Evolutionary conservation across 1,140 invertebrate genomes (phyloP).

Genomic region (Bombus fervidus): DNA sequence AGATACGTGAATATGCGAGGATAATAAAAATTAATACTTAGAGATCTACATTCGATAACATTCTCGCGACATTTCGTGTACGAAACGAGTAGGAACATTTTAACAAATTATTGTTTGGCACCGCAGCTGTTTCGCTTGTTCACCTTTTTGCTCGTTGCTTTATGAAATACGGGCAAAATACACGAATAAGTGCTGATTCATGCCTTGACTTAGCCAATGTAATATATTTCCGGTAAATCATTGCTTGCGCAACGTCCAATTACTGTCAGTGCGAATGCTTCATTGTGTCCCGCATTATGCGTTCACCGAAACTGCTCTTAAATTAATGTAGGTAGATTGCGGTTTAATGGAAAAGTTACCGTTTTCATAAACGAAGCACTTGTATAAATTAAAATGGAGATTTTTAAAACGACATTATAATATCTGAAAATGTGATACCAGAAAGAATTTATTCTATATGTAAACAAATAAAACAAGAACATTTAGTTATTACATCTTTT

Average conservation of each 20-base stretch:
- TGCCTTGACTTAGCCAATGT: not conserved
- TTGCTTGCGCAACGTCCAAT: not conserved
- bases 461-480: not conserved
- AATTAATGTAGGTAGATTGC: not conserved
- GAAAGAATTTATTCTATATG: no score
- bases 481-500: no score
- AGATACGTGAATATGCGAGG: slow-evolving; percentile 9
- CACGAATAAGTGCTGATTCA: slow-evolving; percentile 13
- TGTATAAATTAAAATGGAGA: not conserved
- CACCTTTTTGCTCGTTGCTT: not conserved
- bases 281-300: not conserved
- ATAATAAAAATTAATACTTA: slow-evolving; percentile 7
- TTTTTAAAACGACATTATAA: no score
- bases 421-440: no score
- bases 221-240: not conserved
- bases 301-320: no score
- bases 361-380: not conserved
- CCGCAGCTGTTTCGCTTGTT: not conserved
- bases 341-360: not conserved
- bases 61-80: not conserved
- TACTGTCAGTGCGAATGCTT: not conserved
- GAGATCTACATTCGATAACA: not conserved
- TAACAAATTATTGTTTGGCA: slow-evolving; percentile 34
- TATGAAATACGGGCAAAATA: not conserved
- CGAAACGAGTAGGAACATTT: slow-evolving; percentile 46